Percentiles rank a stretch among this genome's conserved stretches.
These are phyloP conservation scores for human (Homo sapiens) DNA, from an alignment of 2,113 vertebrate genomes.

Conservation along the genomic window DNA sequence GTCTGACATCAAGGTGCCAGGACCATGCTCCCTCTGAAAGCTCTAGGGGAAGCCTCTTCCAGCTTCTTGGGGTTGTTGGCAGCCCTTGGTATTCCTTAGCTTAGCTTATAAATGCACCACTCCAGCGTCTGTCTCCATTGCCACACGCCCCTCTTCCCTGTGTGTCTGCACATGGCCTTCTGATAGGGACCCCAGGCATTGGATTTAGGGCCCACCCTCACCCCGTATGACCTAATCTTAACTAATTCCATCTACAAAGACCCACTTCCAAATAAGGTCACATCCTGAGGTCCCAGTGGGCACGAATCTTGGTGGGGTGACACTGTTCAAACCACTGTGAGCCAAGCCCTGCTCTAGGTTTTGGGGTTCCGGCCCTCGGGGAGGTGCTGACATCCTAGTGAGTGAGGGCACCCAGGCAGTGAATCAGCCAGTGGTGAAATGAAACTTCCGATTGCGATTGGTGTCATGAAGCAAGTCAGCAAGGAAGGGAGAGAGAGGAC, in stretches of 20 bases:
- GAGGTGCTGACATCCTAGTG: background rate
- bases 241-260: background rate
- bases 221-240: background rate
- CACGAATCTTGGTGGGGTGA: no score
- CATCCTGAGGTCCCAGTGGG: background rate
- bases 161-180: background rate
- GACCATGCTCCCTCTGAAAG: background rate
- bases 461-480: background rate
- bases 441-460: rapidly evolving
- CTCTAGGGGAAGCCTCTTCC: no score
- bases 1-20: background rate
- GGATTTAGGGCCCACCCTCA: background rate
- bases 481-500: rapidly evolving
- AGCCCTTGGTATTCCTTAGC: background rate
- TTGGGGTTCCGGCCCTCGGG: background rate
- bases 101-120: background rate
- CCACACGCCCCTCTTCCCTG: rapidly evolving
- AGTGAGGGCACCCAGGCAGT: background rate
- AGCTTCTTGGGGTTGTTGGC: rapidly evolving
- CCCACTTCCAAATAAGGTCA: background rate
- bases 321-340: background rate
- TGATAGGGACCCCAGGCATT: background rate
- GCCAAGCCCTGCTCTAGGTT: background rate
- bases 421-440: rapidly evolving
- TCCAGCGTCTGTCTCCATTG: background rate